Evolutionary conservation across 2,113 vertebrate species (phyloP), one percentile per base, ranked within the genome.

Genomic region (Pedionomus torquatus): DNA sequence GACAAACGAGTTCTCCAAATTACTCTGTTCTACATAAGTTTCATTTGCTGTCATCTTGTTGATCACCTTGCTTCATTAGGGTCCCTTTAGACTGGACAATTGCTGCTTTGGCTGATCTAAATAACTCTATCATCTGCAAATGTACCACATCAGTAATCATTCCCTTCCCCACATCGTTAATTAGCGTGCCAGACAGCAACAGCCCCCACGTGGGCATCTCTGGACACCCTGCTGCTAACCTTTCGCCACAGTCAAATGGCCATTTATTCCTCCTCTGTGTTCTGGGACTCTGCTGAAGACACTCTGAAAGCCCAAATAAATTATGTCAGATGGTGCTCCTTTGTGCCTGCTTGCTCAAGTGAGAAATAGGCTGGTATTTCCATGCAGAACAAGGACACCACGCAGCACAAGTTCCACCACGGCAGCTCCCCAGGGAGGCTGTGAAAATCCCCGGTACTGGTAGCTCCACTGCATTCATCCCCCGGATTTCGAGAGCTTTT

Each of bases 1-100:
- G 24, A 37, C 63, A 1, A 16, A 17, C 0, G 44, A 49, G 6
- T 25, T 89, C 44, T n/a, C 77, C 46, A 31, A 26, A 61, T 13
- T 35, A 37, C 65, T 75, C 55, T 43, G n/a, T 39, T 51, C 83
- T 51, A 28, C 35, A 9, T 5, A 60, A 55, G 33, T 68, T 91
- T 84, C 64, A 71, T 79, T 57, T 71, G 83, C 84, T 33, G 33
- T 25, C 69, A 52, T 58, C 83, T 83, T 66, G 35, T 41, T 79
- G 85, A 92, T 84, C 69, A 66, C 64, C 69, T 81, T 84, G 52
- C 75, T 72, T 81, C 58, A 10, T 37, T 19, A 76, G 48, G 31
- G 41, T 84, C 87, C 69, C 72, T 66, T 35, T 6, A 39, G 83
- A 49, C 24, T 0, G 0, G 17, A 31, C 80, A 71, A 75, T 37